Conservation (phyloP, 1,140 invertebrate species). For the Tribolium madens region DNA sequence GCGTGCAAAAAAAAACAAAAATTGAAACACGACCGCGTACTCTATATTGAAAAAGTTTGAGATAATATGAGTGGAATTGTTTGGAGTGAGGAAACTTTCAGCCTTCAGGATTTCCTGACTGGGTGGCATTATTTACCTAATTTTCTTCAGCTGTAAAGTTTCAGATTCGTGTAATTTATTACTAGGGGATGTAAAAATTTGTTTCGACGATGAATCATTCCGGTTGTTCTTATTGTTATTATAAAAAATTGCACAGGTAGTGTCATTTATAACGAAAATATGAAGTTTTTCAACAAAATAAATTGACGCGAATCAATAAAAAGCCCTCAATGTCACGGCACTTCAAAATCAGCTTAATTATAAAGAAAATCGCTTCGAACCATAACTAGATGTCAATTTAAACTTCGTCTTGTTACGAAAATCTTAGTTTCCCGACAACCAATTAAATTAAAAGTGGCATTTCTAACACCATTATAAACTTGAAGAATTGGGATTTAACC, state of each 20-base stretch:
- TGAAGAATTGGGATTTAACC: no score
- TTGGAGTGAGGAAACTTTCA: slow-evolving; percentile 1
- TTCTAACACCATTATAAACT: no score
- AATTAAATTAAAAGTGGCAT: background rate
- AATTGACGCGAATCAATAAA: slow-evolving; percentile 32
- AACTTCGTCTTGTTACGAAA: background rate
- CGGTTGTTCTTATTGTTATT: slow-evolving; percentile 21
- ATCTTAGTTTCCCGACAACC: background rate
- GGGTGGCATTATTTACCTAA: slow-evolving; percentile 23
- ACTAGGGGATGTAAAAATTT: slow-evolving; percentile 9
- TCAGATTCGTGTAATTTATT: slow-evolving; percentile 6
- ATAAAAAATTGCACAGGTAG: slow-evolving; percentile 23
- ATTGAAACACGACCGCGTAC: slow-evolving; percentile 2
- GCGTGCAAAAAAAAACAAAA: slow-evolving; percentile 14
- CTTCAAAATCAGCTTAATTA: slow-evolving; percentile 22
- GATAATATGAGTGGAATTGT: slow-evolving; percentile 11
- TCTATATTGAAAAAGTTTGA: slow-evolving; percentile 22
- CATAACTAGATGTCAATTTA: slow-evolving; percentile 14
- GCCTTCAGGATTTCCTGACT: background rate
- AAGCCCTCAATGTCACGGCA: background rate
- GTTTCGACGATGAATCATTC: background rate
- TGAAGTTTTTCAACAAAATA: slow-evolving; percentile 36
- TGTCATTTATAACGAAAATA: slow-evolving; percentile 53
- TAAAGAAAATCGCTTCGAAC: slow-evolving; percentile 11
- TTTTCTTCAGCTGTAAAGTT: slow-evolving; percentile 14